Conservation (phyloP, 2,113 vertebrate species). For the Uria aalge region DNA sequence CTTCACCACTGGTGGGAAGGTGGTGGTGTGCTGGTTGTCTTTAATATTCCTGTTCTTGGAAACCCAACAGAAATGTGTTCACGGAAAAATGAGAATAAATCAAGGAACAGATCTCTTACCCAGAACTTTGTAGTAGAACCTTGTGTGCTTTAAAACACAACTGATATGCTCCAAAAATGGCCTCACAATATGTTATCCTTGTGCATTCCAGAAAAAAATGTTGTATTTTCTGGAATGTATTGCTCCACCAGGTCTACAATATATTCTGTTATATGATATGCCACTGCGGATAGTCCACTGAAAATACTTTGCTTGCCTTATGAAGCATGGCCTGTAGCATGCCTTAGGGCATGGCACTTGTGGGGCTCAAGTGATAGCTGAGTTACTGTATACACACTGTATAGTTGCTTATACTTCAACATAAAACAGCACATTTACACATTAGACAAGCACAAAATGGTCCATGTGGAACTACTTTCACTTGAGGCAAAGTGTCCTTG, state of each 20-base stretch:
- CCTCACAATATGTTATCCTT: not conserved
- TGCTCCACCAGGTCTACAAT: conserved; percentile 23
- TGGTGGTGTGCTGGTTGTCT: not conserved
- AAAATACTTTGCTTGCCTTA: conserved; percentile 51
- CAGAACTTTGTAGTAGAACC: not conserved
- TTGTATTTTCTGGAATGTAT: conserved; percentile 25
- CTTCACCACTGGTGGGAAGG: not conserved
- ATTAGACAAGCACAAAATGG: conserved; percentile 59
- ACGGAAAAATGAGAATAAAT: not conserved
- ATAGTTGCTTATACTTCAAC: conserved; percentile 24
- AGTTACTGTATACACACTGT: conserved; percentile 9
- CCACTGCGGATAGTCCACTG: conserved; percentile 39
- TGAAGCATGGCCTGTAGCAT: conserved; percentile 59
- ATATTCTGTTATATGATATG: conserved; percentile 15
- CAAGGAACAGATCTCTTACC: not conserved
- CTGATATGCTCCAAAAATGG: not conserved
- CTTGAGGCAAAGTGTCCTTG: conserved; percentile 48
- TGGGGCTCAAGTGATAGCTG: conserved; percentile 37
- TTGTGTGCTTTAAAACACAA: not conserved
- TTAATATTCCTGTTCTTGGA: not conserved
- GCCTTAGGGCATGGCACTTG: conserved; percentile 64
- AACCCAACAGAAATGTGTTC: not conserved
- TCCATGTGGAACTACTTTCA: conserved; percentile 42
- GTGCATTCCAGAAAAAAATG: not conserved
- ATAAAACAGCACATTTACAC: conserved; percentile 55